Percentiles rank a stretch among this genome's conserved stretches.
Evolutionary conservation across 2,888 invertebrate genomes (phyloP).

Genomic region (Aleiodes alternator): DNA sequence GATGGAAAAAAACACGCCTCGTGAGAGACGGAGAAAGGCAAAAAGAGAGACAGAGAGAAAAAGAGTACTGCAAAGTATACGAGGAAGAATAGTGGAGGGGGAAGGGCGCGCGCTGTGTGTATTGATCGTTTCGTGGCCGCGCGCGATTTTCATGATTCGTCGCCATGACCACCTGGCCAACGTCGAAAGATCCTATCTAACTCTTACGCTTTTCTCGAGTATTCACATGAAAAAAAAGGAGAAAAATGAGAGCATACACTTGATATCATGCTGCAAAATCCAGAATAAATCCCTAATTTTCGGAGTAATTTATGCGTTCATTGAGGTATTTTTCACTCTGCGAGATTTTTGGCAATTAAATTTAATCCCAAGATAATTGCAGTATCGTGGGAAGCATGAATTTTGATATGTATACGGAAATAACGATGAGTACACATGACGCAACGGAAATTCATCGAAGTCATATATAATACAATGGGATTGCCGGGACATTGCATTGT

Average conservation of each 20-base stretch:
- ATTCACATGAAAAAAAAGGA: not conserved
- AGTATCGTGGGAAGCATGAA: constrained; percentile 3
- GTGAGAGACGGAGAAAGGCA: constrained; percentile 39
- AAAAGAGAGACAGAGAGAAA: constrained; percentile 42
- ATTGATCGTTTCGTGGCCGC: constrained; percentile 72
- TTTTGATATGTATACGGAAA: constrained; percentile 15
- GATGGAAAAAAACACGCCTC: constrained; percentile 42
- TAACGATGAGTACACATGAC: not conserved
- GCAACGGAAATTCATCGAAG: constrained; percentile 11
- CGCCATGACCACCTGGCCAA: constrained; percentile 75
- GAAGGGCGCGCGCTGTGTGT: constrained; percentile 65
- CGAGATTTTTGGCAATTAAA: not conserved
- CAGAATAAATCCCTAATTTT: not conserved
- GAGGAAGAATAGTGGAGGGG: constrained; percentile 56
- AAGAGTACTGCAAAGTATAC: constrained; percentile 18
- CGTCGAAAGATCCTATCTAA: constrained; percentile 71
- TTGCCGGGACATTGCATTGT: constrained; percentile 54
- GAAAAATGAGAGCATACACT: not conserved
- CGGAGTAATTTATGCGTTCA: not conserved
- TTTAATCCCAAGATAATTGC: not conserved
- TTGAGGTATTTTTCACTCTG: not conserved
- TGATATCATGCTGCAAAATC: not conserved
- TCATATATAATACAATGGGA: constrained; percentile 36
- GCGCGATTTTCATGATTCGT: constrained; percentile 75
- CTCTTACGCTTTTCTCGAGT: constrained; percentile 20